A percentile compares a stretch with the other conserved stretches of the same genome.
Conservation (phyloP, 2,888 invertebrate species). For the Chironomus tentans region DNA sequence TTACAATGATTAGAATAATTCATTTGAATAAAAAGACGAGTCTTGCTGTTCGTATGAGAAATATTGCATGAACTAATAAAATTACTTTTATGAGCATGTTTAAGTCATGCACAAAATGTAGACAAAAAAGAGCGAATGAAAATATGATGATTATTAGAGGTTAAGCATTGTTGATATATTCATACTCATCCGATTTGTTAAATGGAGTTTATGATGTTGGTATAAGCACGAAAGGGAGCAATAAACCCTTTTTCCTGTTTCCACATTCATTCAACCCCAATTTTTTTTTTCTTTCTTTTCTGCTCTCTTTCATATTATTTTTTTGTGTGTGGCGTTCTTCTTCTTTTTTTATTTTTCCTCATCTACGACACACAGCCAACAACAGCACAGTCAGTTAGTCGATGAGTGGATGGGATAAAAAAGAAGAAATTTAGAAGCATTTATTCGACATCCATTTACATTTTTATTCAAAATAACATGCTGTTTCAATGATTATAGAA, state of each 20-base stretch:
- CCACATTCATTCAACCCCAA: constrained; percentile 15
- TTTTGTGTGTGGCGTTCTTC: neutral
- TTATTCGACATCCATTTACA: neutral
- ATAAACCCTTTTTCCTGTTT: constrained; percentile 19
- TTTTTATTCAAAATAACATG: constrained; percentile 1
- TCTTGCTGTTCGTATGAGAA: no score
- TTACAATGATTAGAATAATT: no score
- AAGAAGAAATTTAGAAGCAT: neutral
- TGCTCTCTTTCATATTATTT: neutral
- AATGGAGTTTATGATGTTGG: neutral
- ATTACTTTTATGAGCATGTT: no score
- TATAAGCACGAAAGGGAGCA: constrained; percentile 11
- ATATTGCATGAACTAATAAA: no score
- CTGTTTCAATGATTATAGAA: neutral
- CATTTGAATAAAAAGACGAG: no score
- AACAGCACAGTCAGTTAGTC: neutral
- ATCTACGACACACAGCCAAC: neutral
- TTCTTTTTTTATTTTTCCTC: neutral
- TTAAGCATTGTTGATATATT: neutral
- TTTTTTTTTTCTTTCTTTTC: neutral
- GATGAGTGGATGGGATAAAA: neutral
- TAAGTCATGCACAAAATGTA: neutral
- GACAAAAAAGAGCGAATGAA: neutral
- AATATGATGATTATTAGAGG: constrained; percentile 8
- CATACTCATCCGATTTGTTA: neutral